phyloP scores from a whole-genome alignment of 1,140 invertebrate genomes.

The Pteromalus puparum region DNA sequence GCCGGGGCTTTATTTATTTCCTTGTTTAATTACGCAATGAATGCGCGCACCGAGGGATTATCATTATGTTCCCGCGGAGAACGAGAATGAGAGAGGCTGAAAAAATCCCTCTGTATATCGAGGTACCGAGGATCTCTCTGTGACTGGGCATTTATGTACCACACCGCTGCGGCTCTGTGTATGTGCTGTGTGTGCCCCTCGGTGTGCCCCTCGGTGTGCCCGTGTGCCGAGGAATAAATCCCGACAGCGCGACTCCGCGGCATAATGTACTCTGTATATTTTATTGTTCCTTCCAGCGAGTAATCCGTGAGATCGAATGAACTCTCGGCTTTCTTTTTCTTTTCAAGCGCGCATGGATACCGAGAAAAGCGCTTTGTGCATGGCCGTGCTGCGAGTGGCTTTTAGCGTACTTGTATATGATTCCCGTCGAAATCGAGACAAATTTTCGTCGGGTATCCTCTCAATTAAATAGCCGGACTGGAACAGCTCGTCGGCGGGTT shows the following conservation, averaged over 20 bases:
- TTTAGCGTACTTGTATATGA: not conserved
- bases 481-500: not conserved
- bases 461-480: no score
- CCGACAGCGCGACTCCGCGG: not conserved
- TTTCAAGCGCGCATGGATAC: constrained; percentile 7
- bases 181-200: no score
- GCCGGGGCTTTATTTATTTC: constrained; percentile 45
- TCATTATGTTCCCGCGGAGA: not conserved
- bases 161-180: not conserved
- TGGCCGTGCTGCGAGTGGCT: constrained; percentile 12
- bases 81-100: constrained; percentile 3
- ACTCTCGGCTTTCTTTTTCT: constrained; percentile 22
- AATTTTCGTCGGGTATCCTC: constrained; percentile 16
- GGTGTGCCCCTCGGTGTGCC: no score
- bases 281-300: constrained; percentile 21
- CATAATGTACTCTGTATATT: constrained; percentile 40
- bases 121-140: constrained; percentile 18
- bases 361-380: constrained; percentile 30
- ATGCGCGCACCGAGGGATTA: constrained; percentile 32
- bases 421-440: not conserved
- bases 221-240: constrained; percentile 18
- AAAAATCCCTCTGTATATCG: constrained; percentile 31
- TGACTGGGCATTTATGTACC: constrained; percentile 42
- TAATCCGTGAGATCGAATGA: constrained; percentile 40
- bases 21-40: constrained; percentile 50